A percentile compares a stretch with the other conserved stretches of the same genome.
phyloP scores from a whole-genome alignment of 2,113 vertebrate species.

The Formicarius rufipectus region DNA sequence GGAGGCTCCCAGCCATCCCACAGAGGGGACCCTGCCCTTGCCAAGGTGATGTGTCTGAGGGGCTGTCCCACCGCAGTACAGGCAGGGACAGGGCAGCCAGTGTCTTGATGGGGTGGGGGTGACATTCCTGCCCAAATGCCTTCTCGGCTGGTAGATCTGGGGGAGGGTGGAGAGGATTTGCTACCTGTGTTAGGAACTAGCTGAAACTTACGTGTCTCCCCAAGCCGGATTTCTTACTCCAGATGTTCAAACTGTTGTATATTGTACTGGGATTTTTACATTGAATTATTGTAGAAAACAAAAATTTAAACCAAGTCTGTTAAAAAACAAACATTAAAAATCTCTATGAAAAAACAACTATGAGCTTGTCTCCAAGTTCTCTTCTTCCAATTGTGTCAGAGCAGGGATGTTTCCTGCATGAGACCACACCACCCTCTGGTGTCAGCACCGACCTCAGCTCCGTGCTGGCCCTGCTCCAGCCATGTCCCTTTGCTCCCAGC shows the following conservation, averaged over 20 bases:
- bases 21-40: background rate
- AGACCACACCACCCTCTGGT: slow-evolving; percentile 5
- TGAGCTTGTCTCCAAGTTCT: background rate
- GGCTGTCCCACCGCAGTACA: background rate
- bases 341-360: slow-evolving; percentile 14
- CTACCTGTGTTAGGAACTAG: slow-evolving; percentile 54
- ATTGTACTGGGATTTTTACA: slow-evolving; percentile 69
- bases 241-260: slow-evolving; percentile 52
- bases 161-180: slow-evolving; percentile 12
- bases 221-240: slow-evolving; percentile 59
- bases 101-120: background rate
- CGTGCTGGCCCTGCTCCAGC: background rate
- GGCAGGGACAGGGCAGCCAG: background rate
- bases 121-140: slow-evolving; percentile 4
- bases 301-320: slow-evolving; percentile 56
- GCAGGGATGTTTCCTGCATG: background rate
- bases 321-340: slow-evolving; percentile 60
- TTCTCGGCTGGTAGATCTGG: slow-evolving; percentile 20
- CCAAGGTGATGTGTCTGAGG: background rate
- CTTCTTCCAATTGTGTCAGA: background rate
- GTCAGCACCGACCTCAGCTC: background rate
- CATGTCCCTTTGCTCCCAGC: background rate
- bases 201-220: background rate
- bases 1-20: background rate
- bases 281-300: slow-evolving; percentile 65